Base-by-base conservation (phyloP, 2,888 invertebrate species). In the Teleogryllus oceanicus region DNA sequence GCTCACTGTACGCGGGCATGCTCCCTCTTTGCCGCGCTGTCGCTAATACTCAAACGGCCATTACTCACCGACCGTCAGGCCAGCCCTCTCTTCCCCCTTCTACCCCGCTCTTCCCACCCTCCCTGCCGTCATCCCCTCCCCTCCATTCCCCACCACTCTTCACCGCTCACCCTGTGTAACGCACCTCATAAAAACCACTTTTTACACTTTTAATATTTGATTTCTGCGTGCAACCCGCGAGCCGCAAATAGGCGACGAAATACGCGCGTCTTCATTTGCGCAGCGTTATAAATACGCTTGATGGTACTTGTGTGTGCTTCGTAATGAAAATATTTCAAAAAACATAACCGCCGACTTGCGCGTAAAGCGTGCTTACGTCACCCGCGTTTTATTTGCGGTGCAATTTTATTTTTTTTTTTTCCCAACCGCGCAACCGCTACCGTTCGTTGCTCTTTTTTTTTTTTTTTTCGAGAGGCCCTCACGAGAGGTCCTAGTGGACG, bases 261-360 rank as follows among this genome's bases (percentile, higher is more conserved):
- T 62, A 62, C n/a, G 62, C 62, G 62, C n/a, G 62, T 62, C 62
- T 62, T 62, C 62, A 62, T 62, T 62, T 62, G n/a, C 62, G n/a
- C 62, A 62, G 62, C 62, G n/a, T n/a, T 13, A 62, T 62, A 62
- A 62, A 62, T n/a, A 62, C 62, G 62, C n/a, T 62, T 62, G 62
- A 62, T 62, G 62, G 62, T 62, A 62, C 62, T 62, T n/a, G 62
- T n/a, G 62, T 62, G n/a, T 62, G 62, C 62, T 4, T 18, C n/a
- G 62, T 18, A 62, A 62, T 62, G 62, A n/a, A 62, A 62, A 62
- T 62, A 62, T 62, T 62, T 62, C 62, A 62, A 62, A 62, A 62
- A 62, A 62, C 62, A 62, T 62, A 18, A 62, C 62, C 13, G 62
- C 16, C n/a, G 62, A 62, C 62, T 62, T 62, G 62, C 37, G 62